phyloP scores from a whole-genome alignment of 2,888 invertebrate species.

The Leucozona laternaria region DNA sequence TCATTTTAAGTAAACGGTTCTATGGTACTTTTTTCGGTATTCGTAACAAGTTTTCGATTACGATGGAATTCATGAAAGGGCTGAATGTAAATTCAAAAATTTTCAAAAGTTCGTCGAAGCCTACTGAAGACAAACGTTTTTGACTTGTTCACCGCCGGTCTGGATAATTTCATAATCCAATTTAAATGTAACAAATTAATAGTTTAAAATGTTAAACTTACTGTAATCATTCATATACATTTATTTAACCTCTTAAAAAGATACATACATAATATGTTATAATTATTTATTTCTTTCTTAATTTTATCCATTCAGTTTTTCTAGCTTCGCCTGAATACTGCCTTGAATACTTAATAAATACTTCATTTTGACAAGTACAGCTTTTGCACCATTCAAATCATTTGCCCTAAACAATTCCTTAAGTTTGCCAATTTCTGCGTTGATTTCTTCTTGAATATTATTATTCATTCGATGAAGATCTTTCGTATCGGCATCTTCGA shows the following conservation, averaged over 20 bases:
- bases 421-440: constrained; percentile 85
- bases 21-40: too few species aligned
- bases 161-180: too few species aligned
- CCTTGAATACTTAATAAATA: constrained; percentile 92
- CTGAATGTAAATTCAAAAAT: too few species aligned
- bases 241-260: not conserved
- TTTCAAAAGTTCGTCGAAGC: too few species aligned
- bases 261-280: not conserved
- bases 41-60: too few species aligned
- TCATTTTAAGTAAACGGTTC: too few species aligned
- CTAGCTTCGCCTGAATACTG: constrained; percentile 87
- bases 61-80: too few species aligned
- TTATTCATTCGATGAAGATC: constrained; percentile 86
- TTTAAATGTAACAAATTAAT: too few species aligned
- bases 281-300: too few species aligned
- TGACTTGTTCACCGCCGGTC: too few species aligned
- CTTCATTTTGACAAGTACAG: constrained; percentile 90
- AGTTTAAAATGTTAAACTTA: too few species aligned
- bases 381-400: constrained; percentile 87
- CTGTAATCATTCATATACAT: not conserved
- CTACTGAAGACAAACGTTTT: too few species aligned
- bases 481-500: constrained; percentile 87
- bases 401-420: constrained; percentile 84
- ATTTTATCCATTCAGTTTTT: constrained; percentile 43
- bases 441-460: constrained; percentile 86